Evolutionary conservation across 2,888 invertebrate species (phyloP).

Genomic region (Thelaira solivaga): DNA sequence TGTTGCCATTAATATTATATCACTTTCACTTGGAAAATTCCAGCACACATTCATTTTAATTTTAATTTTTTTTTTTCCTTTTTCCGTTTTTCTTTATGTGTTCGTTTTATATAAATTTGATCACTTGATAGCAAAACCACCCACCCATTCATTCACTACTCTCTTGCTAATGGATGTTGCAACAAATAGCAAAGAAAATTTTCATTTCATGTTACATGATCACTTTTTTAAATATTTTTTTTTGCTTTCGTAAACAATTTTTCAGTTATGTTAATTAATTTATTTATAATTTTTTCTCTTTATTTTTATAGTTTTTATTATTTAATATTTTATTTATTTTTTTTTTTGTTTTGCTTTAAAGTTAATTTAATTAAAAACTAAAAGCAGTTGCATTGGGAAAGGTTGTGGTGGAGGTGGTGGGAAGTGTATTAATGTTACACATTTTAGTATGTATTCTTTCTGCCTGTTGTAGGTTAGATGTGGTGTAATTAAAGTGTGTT

Average conservation of each 20-base stretch:
- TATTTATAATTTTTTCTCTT: no score
- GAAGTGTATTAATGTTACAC: no score
- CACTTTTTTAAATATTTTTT: constrained; percentile 14
- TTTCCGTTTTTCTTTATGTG: constrained; percentile 6
- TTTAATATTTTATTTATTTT: no score
- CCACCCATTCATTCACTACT: no score
- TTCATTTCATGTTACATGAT: constrained; percentile 47
- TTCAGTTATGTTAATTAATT: no score
- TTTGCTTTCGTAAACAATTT: background rate
- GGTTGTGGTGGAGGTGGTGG: no score
- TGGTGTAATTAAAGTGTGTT: background rate
- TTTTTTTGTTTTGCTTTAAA: no score
- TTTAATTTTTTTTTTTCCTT: background rate
- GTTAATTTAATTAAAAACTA: no score
- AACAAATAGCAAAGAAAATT: background rate
- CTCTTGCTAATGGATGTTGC: no score
- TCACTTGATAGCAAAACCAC: background rate
- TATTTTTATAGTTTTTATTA: no score
- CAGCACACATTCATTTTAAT: background rate
- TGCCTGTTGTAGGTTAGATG: background rate
- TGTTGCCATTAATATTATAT: constrained; percentile 53
- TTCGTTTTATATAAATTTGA: background rate
- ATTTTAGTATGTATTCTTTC: no score
- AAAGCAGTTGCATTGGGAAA: no score
- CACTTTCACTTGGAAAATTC: constrained; percentile 55